Percentiles rank a stretch among this genome's conserved stretches.
Evolutionary conservation across 2,888 invertebrate genomes (phyloP).

Genomic region (Cerastoderma edule): DNA sequence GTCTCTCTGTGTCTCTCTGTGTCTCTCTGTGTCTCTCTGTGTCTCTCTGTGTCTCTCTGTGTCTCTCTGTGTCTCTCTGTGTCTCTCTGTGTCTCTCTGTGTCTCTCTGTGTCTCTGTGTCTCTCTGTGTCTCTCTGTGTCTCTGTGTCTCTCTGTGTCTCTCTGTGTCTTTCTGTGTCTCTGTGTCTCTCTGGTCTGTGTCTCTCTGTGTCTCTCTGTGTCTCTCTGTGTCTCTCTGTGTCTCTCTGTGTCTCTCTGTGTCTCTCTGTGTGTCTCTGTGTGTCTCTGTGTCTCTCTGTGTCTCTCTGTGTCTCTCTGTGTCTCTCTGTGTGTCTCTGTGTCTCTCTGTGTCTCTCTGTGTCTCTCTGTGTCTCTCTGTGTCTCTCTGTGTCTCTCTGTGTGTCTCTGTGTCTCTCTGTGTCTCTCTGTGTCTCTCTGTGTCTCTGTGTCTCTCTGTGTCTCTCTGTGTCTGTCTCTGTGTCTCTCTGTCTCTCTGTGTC

Average conservation of each 20-base stretch:
- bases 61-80: constrained; percentile 16
- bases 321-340: constrained; percentile 23
- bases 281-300: constrained; percentile 8
- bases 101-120: constrained; percentile 19
- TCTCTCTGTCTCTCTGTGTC: not conserved
- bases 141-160: not conserved
- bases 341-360: constrained; percentile 23
- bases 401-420: constrained; percentile 1
- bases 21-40: constrained; percentile 26
- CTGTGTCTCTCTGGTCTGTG: constrained; percentile 21
- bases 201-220: constrained; percentile 15
- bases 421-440: constrained; percentile 11
- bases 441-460: constrained; percentile 5
- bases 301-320: constrained; percentile 3
- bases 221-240: constrained; percentile 15
- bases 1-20: constrained; percentile 28
- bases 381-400: not conserved
- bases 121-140: not conserved
- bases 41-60: constrained; percentile 9
- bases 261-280: constrained; percentile 4
- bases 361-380: constrained; percentile 18
- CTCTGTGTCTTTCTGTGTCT: constrained; percentile 13
- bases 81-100: not conserved
- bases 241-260: constrained; percentile 18
- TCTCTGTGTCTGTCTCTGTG: constrained; percentile 6